Evolutionary conservation across 1,140 invertebrate species (phyloP).

Genomic region (Globodera ellingtonae): DNA sequence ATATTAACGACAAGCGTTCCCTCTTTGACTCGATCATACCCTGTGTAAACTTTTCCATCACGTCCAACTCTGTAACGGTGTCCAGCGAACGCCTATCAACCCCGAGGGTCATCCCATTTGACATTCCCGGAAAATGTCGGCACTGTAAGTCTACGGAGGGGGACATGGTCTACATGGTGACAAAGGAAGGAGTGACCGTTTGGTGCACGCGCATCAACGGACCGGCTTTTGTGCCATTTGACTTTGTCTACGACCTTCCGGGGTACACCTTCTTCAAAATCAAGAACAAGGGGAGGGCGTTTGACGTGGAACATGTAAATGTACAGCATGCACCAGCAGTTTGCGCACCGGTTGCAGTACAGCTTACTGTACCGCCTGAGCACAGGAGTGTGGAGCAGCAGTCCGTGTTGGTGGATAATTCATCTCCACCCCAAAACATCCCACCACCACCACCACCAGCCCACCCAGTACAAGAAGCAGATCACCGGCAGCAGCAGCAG

Average conservation of each 20-base stretch:
- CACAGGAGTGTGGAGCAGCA: too few relatives aligned
- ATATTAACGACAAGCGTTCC: background rate
- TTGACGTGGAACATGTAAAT: background rate
- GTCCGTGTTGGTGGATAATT: too few relatives aligned
- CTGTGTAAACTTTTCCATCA: background rate
- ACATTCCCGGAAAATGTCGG: background rate
- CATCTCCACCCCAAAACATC: too few relatives aligned
- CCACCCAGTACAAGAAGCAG: too few relatives aligned
- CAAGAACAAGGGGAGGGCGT: conserved; percentile 1
- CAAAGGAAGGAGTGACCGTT: conserved; percentile 11
- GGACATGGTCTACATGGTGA: conserved; percentile 3
- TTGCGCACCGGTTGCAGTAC: too few relatives aligned
- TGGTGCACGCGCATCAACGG: conserved; percentile 1
- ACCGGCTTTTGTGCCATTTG: background rate
- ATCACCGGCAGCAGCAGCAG: too few relatives aligned
- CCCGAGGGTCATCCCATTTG: background rate
- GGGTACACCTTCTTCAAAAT: conserved; percentile 16
- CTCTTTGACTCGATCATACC: background rate
- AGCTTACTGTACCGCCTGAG: too few relatives aligned
- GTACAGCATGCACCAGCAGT: too few relatives aligned
- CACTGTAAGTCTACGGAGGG: conserved; percentile 11
- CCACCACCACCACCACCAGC: too few relatives aligned
- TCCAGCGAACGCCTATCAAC: background rate
- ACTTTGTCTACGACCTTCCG: too few relatives aligned
- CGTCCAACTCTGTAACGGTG: background rate